Conservation (phyloP, 1,140 invertebrate species). For the Bombus turneri region DNA sequence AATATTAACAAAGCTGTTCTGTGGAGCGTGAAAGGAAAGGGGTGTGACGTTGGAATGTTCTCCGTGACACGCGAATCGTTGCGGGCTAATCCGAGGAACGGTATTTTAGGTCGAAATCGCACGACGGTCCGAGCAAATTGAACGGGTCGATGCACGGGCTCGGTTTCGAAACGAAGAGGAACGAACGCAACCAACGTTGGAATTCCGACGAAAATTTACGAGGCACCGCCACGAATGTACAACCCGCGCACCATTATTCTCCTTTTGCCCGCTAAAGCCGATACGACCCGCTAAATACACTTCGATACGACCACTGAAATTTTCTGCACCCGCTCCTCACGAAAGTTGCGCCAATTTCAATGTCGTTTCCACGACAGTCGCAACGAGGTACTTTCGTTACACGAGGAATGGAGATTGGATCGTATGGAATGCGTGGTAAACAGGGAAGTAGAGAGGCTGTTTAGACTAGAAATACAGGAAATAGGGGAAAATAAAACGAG, state of each 20-base stretch:
- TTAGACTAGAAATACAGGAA: too few relatives aligned
- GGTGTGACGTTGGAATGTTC: not conserved
- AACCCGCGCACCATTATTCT: not conserved
- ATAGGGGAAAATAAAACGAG: too few relatives aligned
- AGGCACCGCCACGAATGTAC: not conserved
- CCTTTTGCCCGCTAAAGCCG: not conserved
- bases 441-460: too few relatives aligned
- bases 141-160: constrained; percentile 3
- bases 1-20: not conserved
- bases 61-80: not conserved
- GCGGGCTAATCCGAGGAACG: constrained; percentile 4
- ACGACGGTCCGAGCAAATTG: constrained; percentile 15
- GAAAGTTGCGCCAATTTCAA: not conserved
- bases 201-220: constrained; percentile 27
- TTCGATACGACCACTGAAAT: not conserved
- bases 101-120: constrained; percentile 16
- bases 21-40: not conserved
- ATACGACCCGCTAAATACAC: not conserved
- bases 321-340: not conserved
- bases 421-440: not conserved
- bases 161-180: not conserved
- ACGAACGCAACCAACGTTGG: not conserved
- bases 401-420: too few relatives aligned
- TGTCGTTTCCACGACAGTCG: not conserved
- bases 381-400: too few relatives aligned